Conservation (phyloP, 1,140 invertebrate genomes). For the Pseudomyrmex flavicornis region DNA sequence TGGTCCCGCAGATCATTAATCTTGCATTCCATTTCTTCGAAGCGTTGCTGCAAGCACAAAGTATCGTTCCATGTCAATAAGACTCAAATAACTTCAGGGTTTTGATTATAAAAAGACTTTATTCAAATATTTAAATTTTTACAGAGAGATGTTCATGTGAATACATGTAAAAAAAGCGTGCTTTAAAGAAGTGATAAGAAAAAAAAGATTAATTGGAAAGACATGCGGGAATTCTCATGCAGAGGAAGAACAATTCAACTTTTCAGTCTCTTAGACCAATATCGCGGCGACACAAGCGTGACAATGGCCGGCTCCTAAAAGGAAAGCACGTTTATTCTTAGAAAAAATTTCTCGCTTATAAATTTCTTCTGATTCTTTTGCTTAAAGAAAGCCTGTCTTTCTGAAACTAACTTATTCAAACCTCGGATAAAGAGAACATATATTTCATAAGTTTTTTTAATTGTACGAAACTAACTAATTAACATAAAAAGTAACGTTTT, state of each 20-base stretch:
- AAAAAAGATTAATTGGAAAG: not conserved
- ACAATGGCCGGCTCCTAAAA: constrained; percentile 81
- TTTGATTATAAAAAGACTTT: constrained; percentile 71
- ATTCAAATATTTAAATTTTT: constrained; percentile 73
- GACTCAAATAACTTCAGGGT: constrained; percentile 70
- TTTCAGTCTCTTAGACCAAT: constrained; percentile 81
- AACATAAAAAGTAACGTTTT: not conserved
- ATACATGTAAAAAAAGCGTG: constrained; percentile 25
- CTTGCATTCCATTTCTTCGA: constrained; percentile 84
- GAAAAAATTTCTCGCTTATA: not conserved
- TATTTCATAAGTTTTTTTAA: not conserved
- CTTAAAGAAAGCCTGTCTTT: not conserved
- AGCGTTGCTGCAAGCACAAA: constrained; percentile 82
- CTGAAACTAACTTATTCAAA: not conserved
- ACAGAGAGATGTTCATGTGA: constrained; percentile 51
- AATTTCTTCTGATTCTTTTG: not conserved
- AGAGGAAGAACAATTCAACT: constrained; percentile 61
- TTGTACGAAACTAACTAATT: not conserved
- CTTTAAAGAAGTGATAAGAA: constrained; percentile 20
- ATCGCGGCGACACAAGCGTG: constrained; percentile 79
- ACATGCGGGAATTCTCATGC: constrained; percentile 41
- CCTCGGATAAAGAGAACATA: not conserved
- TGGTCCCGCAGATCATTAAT: constrained; percentile 81
- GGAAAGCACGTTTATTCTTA: constrained; percentile 63
- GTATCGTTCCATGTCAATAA: constrained; percentile 77